These are phyloP conservation scores for Lepidonotus clava DNA, from an alignment of 2,888 invertebrate species.

Conservation along the genomic window DNA sequence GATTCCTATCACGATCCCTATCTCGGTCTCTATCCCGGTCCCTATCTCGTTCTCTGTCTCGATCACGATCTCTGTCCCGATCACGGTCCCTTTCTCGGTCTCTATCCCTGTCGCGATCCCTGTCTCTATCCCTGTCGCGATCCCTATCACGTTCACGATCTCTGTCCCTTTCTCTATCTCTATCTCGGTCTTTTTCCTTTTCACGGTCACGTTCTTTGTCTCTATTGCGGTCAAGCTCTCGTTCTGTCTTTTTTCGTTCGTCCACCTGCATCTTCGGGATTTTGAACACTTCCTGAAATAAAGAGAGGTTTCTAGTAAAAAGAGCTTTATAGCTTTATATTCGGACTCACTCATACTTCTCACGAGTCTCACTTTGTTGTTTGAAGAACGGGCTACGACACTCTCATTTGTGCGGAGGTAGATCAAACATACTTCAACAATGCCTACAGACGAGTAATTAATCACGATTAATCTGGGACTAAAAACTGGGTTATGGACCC, in stretches of 20 bases:
- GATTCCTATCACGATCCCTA: conserved; percentile 47
- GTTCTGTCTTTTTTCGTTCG: conserved; percentile 96
- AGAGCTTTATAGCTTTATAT: no score
- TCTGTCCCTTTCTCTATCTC: conserved; percentile 54
- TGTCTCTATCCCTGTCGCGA: conserved; percentile 42
- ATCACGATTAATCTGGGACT: no score
- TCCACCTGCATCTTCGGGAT: conserved; percentile 97
- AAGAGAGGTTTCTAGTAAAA: no score
- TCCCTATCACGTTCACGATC: conserved; percentile 6
- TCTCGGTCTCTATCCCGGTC: conserved; percentile 50
- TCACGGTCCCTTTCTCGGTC: conserved; percentile 55
- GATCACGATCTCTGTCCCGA: conserved; percentile 52
- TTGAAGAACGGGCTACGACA: neutral
- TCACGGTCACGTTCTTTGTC: conserved; percentile 57
- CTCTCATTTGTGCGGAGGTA: neutral
- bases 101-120: conserved; percentile 53
- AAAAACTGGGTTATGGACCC: no score
- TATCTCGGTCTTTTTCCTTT: conserved; percentile 9
- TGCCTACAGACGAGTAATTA: no score
- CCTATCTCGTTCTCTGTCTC: conserved; percentile 53
- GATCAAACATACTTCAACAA: no score
- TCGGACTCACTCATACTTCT: no score
- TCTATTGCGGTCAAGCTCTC: conserved; percentile 69
- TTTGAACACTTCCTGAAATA: conserved; percentile 87
- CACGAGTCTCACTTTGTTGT: no score